Evolutionary conservation across 1,140 invertebrate genomes (phyloP), one percentile per base, ranked within the genome.

Genomic region (Drosophila oshimai): DNA sequence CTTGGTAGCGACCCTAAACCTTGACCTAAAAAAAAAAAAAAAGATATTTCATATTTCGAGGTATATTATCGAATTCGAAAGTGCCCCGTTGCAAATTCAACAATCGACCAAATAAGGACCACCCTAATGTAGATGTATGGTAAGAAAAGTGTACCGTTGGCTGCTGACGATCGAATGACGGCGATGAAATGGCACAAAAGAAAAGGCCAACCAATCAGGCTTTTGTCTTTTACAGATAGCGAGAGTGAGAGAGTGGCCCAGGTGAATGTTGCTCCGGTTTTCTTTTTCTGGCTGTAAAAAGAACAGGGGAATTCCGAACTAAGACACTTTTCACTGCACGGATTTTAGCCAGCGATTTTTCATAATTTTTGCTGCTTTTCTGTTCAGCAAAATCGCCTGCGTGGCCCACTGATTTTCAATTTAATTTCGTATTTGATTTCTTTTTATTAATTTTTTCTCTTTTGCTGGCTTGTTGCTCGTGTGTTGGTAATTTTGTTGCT

Each of bases 71-170:
- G n/a, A n/a, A n/a, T n/a, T n/a, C n/a, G n/a, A n/a, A n/a, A n/a
- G n/a, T n/a, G n/a, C n/a, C n/a, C n/a, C n/a, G n/a, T n/a, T n/a
- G n/a, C n/a, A n/a, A n/a, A n/a, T n/a, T n/a, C n/a, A n/a, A n/a
- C n/a, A n/a, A n/a, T n/a, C n/a, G n/a, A n/a, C n/a, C n/a, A n/a
- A n/a, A n/a, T n/a, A n/a, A n/a, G n/a, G n/a, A n/a, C n/a, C n/a
- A n/a, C n/a, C n/a, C n/a, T n/a, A n/a, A n/a, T n/a, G n/a, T n/a
- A 64, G 28, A 57, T 24, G 17, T 31, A 50, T 51, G 46, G 53
- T 68, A 47, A 75, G 65, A 68, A 68, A 80, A 65, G 46, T 86
- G 41, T 87, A 76, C 81, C 80, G 79, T 84, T 84, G 47, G 58
- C 49, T 69, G 61, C 46, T 50, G 36, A 33, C 20, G 55, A 74